Base-by-base conservation (phyloP, 2,797 vertebrate genomes). In the Sphenodon punctatus region DNA sequence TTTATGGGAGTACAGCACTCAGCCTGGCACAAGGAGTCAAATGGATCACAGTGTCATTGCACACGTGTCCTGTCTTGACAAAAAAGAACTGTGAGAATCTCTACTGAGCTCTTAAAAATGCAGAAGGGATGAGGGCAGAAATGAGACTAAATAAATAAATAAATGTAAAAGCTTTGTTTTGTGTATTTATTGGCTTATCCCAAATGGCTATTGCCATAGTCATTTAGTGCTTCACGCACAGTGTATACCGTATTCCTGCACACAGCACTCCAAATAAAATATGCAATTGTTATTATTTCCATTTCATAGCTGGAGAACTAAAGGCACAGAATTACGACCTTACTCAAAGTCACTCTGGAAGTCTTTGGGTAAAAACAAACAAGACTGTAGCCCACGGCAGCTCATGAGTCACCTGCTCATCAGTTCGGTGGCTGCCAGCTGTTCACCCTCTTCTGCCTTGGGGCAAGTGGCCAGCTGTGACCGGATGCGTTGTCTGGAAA, bases 81-180 rank as follows among this genome's bases (percentile, higher is more conserved):
- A 92, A 82, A 86, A 90, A 88, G 74, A 89, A 70, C 74, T 10
- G 85, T 78, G 92, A 85, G 80, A 86, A 42, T 60, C 89, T 85
- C 91, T 91, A 80, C 89, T 92, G 86, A 80, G 79, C 69, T 87
- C 89, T 93, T 91, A 88, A 91, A n/a, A n/a, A n/a, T n/a, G n/a
- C n/a, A n/a, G n/a, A n/a, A n/a, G n/a, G n/a, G n/a, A n/a, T n/a
- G n/a, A n/a, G n/a, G n/a, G n/a, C n/a, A n/a, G n/a, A n/a, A n/a
- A n/a, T n/a, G n/a, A n/a, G n/a, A n/a, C n/a, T n/a, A n/a, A n/a
- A n/a, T n/a, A n/a, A n/a, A n/a, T n/a, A n/a, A n/a, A n/a, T n/a
- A n/a, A n/a, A n/a, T n/a, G n/a, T 88, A 92, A 84, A 56, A 76
- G 53, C 48, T 23, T 46, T 46, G 23, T 23, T 46, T 46, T 19